phyloP scores from a whole-genome alignment of 1,140 invertebrate genomes.

The Temnothorax nylanderi region DNA sequence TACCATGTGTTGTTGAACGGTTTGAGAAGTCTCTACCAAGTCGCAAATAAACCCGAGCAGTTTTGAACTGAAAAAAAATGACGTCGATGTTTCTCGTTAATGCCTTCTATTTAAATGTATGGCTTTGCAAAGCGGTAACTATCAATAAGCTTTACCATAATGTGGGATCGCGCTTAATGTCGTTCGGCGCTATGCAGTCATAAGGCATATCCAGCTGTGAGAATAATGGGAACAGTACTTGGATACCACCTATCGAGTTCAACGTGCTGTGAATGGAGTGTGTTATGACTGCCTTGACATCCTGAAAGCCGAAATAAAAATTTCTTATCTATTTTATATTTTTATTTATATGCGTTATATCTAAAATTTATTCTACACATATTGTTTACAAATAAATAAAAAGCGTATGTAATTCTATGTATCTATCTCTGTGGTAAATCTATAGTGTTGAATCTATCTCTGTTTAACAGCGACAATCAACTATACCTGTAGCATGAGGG shows the following conservation, averaged over 20 bases:
- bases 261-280: constrained; percentile 99
- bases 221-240: constrained; percentile 99
- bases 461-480: constrained; percentile 81
- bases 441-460: background rate
- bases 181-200: constrained; percentile 90
- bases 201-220: constrained; percentile 98
- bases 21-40: constrained; percentile 97
- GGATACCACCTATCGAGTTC: constrained; percentile 99
- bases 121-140: background rate
- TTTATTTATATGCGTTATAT: background rate
- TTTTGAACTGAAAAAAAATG: constrained; percentile 93
- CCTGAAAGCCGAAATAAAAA: constrained; percentile 88
- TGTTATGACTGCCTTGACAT: constrained; percentile 99
- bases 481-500: constrained; percentile 97
- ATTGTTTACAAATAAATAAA: background rate
- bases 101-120: background rate
- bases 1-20: constrained; percentile 99
- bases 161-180: constrained; percentile 93
- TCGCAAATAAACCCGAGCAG: constrained; percentile 98
- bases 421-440: background rate
- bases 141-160: constrained; percentile 89
- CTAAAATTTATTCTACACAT: background rate
- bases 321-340: background rate
- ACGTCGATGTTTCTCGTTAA: background rate
- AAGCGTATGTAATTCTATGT: background rate